Conservation (phyloP, 2,888 invertebrate genomes). For the Mesorhabditis spiculigera region DNA sequence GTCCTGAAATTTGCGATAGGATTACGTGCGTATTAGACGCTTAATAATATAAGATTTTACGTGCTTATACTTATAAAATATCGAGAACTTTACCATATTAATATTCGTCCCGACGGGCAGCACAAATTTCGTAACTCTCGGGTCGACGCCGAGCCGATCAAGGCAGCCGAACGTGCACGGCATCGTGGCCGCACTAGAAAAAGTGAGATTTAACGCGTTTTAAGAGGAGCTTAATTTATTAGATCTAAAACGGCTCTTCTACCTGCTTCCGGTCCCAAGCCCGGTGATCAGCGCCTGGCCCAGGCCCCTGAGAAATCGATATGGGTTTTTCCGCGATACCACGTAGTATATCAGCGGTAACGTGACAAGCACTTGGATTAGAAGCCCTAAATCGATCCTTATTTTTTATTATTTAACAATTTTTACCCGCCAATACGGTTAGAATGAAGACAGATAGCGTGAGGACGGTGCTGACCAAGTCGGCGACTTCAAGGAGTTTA, state of each 20-base stretch:
- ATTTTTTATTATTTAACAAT: neutral
- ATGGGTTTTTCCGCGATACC: conserved; percentile 59
- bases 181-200: conserved; percentile 66
- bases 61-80: too few species aligned
- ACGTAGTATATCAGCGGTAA: conserved; percentile 67
- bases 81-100: conserved; percentile 72
- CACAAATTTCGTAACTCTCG: conserved; percentile 68
- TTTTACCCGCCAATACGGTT: neutral
- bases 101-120: conserved; percentile 64
- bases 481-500: conserved; percentile 67
- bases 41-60: too few species aligned
- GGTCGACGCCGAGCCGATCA: conserved; percentile 68
- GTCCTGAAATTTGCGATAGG: conserved; percentile 16
- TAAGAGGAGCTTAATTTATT: neutral
- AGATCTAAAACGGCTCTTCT: conserved; percentile 10
- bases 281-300: conserved; percentile 70
- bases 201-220: neutral
- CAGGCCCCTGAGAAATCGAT: conserved; percentile 62
- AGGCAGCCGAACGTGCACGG: conserved; percentile 69
- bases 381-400: conserved; percentile 60
- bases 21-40: too few species aligned
- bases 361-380: conserved; percentile 66
- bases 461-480: neutral
- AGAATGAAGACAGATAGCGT: neutral
- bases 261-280: conserved; percentile 70